These are phyloP conservation scores for Macquaria ambigua DNA, from an alignment of 2,113 vertebrate genomes.

Conservation along the genomic window DNA sequence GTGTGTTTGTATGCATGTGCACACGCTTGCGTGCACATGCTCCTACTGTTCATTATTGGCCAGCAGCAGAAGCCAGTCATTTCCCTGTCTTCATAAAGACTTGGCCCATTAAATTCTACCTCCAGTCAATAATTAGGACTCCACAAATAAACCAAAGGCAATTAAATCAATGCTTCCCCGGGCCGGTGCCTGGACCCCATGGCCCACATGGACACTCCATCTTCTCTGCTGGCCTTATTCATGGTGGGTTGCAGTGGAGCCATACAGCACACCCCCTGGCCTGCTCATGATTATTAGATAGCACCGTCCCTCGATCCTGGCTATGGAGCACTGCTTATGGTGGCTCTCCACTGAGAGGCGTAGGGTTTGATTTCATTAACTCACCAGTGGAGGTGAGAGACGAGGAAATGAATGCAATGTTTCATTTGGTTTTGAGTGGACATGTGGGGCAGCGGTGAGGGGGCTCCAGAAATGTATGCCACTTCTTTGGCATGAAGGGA, in stretches of 20 bases:
- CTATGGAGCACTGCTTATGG: constrained; percentile 69
- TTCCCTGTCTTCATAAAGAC: constrained; percentile 97
- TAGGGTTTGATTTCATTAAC: constrained; percentile 81
- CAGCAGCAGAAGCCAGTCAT: constrained; percentile 91
- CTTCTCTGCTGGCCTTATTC: constrained; percentile 89
- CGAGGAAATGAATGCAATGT: constrained; percentile 77
- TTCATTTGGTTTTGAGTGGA: constrained; percentile 79
- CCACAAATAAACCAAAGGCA: constrained; percentile 99
- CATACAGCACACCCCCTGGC: constrained; percentile 75
- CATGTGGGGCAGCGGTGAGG: constrained; percentile 60
- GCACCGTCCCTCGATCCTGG: constrained; percentile 70
- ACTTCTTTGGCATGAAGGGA: constrained; percentile 48
- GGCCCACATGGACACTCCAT: constrained; percentile 94
- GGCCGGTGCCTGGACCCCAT: constrained; percentile 88
- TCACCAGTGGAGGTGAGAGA: constrained; percentile 69
- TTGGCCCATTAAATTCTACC: constrained; percentile 96
- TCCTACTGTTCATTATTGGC: constrained; percentile 90
- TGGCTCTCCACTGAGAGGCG: constrained; percentile 78
- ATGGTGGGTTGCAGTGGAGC: constrained; percentile 80
- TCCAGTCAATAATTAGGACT: constrained; percentile 99
- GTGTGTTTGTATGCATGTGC: constrained; percentile 65
- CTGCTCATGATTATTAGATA: constrained; percentile 80
- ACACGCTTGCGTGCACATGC: constrained; percentile 59
- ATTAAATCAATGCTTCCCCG: constrained; percentile 97
- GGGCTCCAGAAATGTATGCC: constrained; percentile 55